Evolutionary conservation across 2,797 vertebrate species (phyloP).

Genomic region (Tachyglossus aculeatus): DNA sequence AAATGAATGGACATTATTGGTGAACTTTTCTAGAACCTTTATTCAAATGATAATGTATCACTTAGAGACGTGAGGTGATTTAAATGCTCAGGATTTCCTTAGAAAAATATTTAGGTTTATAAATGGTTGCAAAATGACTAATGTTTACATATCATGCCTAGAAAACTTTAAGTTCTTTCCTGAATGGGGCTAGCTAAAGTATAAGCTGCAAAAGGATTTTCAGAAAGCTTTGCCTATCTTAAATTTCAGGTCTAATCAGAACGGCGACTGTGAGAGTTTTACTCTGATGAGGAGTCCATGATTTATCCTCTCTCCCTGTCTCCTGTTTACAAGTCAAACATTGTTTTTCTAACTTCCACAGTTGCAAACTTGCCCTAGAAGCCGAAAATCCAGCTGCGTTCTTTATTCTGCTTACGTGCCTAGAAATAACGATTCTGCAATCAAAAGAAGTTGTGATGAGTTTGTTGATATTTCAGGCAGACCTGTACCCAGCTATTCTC

Average conservation of each 20-base stretch:
- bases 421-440: neutral
- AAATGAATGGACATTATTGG: too few relatives aligned
- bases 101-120: conserved; percentile 71
- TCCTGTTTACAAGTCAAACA: conserved; percentile 10
- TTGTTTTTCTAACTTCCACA: neutral
- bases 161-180: conserved; percentile 63
- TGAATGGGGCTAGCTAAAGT: conserved; percentile 58
- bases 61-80: neutral
- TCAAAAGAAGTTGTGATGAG: neutral
- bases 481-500: neutral
- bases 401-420: neutral
- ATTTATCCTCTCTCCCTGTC: conserved; percentile 49
- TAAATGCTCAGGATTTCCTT: conserved; percentile 66
- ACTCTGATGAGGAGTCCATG: conserved; percentile 40
- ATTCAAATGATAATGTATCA: too few relatives aligned
- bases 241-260: conserved; percentile 44
- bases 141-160: conserved; percentile 68
- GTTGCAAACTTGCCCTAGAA: neutral
- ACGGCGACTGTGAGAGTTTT: conserved; percentile 51
- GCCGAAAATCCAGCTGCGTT: neutral
- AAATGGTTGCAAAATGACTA: conserved; percentile 63
- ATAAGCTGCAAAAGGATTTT: conserved; percentile 59
- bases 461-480: neutral
- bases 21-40: too few relatives aligned
- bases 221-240: conserved; percentile 54